Evolutionary conservation across 2,888 invertebrate genomes (phyloP), one percentile per base, ranked within the genome.

Genomic region (Hyposoter didymator): DNA sequence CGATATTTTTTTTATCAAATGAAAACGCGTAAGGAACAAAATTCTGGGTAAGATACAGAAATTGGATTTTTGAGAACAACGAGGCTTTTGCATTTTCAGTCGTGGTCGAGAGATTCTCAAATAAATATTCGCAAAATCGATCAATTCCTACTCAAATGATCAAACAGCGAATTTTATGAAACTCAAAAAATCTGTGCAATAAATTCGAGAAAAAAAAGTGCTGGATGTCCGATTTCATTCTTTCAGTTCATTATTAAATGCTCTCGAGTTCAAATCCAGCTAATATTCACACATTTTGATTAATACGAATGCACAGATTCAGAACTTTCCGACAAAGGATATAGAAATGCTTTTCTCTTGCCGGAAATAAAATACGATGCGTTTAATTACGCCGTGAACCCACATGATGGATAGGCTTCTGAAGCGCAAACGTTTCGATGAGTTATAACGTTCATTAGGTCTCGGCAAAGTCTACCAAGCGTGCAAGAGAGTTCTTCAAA

Each of bases 1-100:
- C 47, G 19, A 45, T 59, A 17, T 17, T 59, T 74, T 59, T 17
- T 59, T 74, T 59, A 70, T n/a, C 69, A 12, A 45, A 73, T 43
- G 55, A 66, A 76, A 72, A 76, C 14, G 14, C 43, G 35, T 4
- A 35, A 64, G 39, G 69, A 14, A 32, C 49, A 43, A 43, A 49
- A 39, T 72, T 52, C 47, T 43, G 47, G 64, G 73, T 75, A 79
- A 84, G 66, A 67, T 73, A 66, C 64, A 72, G 73, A 78, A 81
- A 66, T 80, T 35, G 49, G 3, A 0, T 8, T 62, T 43, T n/a
- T 6, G n/a, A 19, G 14, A 12, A 69, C 6, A n/a, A n/a, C 43
- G 49, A 75, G 52, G 43, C 52, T 79, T 49, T 64, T 62, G 62
- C 62, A 55, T 69, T 79, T 49, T 3, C 32, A 43, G 6, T 28